Evolutionary conservation across 2,113 vertebrate species (phyloP).

Genomic region (Emydocephalus ijimae): DNA sequence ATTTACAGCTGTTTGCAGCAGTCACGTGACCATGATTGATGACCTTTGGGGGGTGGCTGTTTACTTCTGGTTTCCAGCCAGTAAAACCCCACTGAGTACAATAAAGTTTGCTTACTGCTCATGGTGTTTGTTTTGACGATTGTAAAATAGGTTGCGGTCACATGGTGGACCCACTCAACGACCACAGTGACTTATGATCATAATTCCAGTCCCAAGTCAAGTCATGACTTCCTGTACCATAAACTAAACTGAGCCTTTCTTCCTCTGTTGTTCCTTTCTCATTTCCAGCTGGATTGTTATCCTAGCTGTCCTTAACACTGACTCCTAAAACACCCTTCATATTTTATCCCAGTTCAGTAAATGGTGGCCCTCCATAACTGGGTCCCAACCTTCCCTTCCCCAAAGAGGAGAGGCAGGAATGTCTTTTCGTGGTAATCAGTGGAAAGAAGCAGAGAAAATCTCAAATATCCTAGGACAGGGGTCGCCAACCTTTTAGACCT

Average conservation of each 20-base stretch:
- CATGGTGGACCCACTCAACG: neutral
- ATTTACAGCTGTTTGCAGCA: too few relatives aligned
- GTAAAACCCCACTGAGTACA: neutral
- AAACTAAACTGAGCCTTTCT: neutral
- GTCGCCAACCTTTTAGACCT: too few relatives aligned
- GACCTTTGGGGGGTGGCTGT: too few relatives aligned
- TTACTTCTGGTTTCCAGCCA: too few relatives aligned
- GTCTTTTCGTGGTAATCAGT: neutral
- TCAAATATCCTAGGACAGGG: neutral
- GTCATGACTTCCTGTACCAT: neutral
- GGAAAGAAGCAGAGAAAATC: neutral
- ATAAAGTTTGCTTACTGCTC: neutral
- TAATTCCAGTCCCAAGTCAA: neutral
- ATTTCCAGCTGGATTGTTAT: neutral
- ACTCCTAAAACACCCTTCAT: neutral
- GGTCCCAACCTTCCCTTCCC: neutral
- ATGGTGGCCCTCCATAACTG: neutral
- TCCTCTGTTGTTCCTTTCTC: neutral
- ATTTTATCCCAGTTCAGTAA: neutral
- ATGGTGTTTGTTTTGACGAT: neutral
- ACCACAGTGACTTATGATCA: neutral
- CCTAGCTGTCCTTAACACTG: neutral
- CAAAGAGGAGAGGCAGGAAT: neutral
- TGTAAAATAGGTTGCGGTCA: neutral
- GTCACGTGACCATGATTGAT: too few relatives aligned